A percentile compares a stretch with the other conserved stretches of the same genome.
phyloP scores from a whole-genome alignment of 2,797 vertebrate genomes.

The Astyanax mexicanus region DNA sequence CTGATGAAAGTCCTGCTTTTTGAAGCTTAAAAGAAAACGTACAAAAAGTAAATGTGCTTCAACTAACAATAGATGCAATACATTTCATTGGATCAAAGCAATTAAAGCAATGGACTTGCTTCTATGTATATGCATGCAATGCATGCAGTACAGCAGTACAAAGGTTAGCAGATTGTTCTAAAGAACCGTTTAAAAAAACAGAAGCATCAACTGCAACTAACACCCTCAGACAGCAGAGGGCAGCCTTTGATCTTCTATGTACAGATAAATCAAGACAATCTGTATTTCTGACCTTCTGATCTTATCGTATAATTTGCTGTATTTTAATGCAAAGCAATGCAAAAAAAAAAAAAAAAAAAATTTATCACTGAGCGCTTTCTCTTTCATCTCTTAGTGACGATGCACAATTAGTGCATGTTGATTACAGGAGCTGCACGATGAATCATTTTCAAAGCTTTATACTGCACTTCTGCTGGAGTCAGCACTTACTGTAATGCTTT shows the following conservation, averaged over 20 bases:
- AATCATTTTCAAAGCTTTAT: neutral
- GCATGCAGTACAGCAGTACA: no score
- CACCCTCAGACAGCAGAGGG: slow-evolving; percentile 24
- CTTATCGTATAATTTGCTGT: neutral
- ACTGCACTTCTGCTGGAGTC: neutral
- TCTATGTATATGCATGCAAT: no score
- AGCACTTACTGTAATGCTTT: neutral
- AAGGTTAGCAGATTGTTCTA: neutral
- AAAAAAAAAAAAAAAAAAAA: no score
- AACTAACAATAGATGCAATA: no score
- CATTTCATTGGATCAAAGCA: neutral
- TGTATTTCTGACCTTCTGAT: neutral
- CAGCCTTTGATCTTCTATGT: neutral
- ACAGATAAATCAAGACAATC: neutral
- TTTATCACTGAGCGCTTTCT: neutral
- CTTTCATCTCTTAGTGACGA: neutral
- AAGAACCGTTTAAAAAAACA: no score
- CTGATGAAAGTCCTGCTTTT: neutral
- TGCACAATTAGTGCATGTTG: neutral
- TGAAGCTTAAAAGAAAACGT: neutral
- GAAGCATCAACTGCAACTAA: neutral
- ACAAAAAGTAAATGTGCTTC: neutral
- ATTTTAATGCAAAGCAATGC: neutral
- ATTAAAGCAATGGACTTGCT: neutral
- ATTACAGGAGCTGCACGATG: neutral